Evolutionary conservation across 53 echinoderm and acorn worm species (phyloP).

Genomic region (Holothuria leucospilota): DNA sequence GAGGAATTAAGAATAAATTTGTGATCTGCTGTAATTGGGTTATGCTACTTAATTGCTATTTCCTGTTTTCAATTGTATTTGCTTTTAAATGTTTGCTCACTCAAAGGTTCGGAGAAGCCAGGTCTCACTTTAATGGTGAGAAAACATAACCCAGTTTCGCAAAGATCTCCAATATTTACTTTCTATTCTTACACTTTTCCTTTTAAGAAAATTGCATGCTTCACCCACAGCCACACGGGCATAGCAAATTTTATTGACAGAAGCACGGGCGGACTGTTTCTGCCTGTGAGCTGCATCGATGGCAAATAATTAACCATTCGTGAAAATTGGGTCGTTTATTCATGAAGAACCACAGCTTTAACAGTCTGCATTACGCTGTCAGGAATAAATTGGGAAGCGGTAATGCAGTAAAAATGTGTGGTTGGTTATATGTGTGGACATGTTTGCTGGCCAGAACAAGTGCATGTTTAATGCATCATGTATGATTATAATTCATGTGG

Average conservation of each 20-base stretch:
- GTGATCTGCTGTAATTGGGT: no score
- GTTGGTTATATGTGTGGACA: no score
- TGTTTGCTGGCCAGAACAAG: no score
- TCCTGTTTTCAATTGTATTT: no score
- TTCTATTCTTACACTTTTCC: constrained; percentile 5
- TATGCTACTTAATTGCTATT: no score
- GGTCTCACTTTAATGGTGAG: constrained; percentile 13
- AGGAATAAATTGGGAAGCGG: not conserved
- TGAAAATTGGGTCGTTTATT: constrained; percentile 43
- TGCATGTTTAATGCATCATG: no score
- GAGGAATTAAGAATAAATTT: no score
- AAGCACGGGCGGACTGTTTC: constrained; percentile 13
- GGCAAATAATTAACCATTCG: constrained; percentile 48
- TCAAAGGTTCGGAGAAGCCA: no score
- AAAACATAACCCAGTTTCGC: constrained; percentile 40
- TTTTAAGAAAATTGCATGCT: constrained; percentile 45
- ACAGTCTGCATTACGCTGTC: constrained; percentile 1
- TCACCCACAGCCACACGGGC: constrained; percentile 23
- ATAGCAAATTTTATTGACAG: constrained; percentile 38
- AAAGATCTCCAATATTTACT: constrained; percentile 35
- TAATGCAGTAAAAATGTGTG: constrained; percentile 11
- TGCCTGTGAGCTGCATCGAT: constrained; percentile 5
- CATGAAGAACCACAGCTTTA: constrained; percentile 23
- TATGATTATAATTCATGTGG: no score
- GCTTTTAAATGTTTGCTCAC: no score